A percentile compares a stretch with the other conserved stretches of the same genome.
These are phyloP conservation scores for Hedychridium roseum DNA, from an alignment of 2,888 invertebrate genomes.

Conservation along the genomic window DNA sequence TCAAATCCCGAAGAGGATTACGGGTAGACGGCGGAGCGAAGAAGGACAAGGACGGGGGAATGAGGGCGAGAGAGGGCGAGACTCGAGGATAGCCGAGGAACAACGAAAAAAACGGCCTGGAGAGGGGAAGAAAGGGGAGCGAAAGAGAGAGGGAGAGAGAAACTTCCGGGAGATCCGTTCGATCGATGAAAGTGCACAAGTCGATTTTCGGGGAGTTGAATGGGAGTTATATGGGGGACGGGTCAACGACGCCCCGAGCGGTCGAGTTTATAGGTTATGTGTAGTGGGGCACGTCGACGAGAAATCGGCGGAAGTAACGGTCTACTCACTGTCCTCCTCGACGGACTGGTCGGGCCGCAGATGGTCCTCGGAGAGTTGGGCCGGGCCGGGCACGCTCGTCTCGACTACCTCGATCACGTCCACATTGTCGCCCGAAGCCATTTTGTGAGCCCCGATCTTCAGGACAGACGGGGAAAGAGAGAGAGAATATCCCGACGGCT, in stretches of 20 bases:
- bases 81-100: not conserved
- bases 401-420: conserved; percentile 82
- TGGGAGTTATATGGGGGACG: too few relatives aligned
- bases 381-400: conserved; percentile 65
- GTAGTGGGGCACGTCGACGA: not conserved
- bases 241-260: not conserved
- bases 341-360: conserved; percentile 68
- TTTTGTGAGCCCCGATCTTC: conserved; percentile 63
- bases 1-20: conserved; percentile 38
- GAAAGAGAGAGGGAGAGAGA: conserved; percentile 3
- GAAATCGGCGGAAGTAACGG: not conserved
- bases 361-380: conserved; percentile 65
- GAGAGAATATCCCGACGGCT: too few relatives aligned
- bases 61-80: conserved; percentile 6
- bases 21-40: not conserved
- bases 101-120: not conserved
- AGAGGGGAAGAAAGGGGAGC: conserved; percentile 8
- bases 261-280: conserved; percentile 19
- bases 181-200: too few relatives aligned
- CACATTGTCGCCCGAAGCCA: conserved; percentile 85
- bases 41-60: not conserved
- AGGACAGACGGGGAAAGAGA: too few relatives aligned
- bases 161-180: not conserved
- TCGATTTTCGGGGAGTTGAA: too few relatives aligned
- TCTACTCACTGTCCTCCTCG: conserved; percentile 70